Percentiles rank a stretch among this genome's conserved stretches.
Conservation (phyloP, 30 jellyfish, hydroid and myxozoan species). For the Chironex yamaguchii region DNA sequence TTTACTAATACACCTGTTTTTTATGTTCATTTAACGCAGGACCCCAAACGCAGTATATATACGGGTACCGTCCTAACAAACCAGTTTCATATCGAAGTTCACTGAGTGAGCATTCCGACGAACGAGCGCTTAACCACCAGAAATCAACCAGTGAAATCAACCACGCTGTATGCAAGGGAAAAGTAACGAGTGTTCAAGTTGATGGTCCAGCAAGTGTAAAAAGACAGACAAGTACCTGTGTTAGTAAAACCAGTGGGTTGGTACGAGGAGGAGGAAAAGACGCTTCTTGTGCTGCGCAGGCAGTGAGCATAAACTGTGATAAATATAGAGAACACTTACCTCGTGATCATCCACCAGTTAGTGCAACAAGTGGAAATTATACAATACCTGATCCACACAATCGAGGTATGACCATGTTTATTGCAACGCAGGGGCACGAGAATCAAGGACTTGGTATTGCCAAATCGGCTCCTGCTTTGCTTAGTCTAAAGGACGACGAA, state of each 20-base stretch:
- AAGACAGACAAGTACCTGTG: conserved; percentile 41
- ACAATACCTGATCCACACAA: conserved; percentile 11
- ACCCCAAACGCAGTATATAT: conserved; percentile 58
- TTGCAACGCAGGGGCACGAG: conserved; percentile 64
- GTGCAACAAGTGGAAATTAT: conserved; percentile 43
- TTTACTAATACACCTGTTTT: conserved; percentile 77
- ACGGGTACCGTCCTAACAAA: conserved; percentile 90
- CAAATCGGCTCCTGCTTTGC: conserved; percentile 64
- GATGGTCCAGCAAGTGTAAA: background rate
- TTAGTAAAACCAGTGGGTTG: conserved; percentile 52
- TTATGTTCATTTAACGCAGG: conserved; percentile 54
- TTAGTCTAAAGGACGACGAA: conserved; percentile 57
- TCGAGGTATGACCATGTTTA: conserved; percentile 84
- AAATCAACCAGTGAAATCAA: conserved; percentile 68
- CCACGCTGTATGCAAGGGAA: conserved; percentile 17
- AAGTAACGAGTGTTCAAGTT: background rate
- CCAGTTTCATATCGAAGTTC: conserved; percentile 64
- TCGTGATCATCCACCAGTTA: conserved; percentile 58
- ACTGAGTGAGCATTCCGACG: conserved; percentile 48
- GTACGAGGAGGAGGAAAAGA: conserved; percentile 28
- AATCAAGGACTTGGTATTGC: conserved; percentile 73
- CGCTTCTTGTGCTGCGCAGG: background rate
- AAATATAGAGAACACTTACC: conserved; percentile 52
- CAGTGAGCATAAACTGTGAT: background rate
- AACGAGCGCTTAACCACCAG: conserved; percentile 67